phyloP scores from a whole-genome alignment of 2,888 invertebrate species.

The Heliothis peltigera region DNA sequence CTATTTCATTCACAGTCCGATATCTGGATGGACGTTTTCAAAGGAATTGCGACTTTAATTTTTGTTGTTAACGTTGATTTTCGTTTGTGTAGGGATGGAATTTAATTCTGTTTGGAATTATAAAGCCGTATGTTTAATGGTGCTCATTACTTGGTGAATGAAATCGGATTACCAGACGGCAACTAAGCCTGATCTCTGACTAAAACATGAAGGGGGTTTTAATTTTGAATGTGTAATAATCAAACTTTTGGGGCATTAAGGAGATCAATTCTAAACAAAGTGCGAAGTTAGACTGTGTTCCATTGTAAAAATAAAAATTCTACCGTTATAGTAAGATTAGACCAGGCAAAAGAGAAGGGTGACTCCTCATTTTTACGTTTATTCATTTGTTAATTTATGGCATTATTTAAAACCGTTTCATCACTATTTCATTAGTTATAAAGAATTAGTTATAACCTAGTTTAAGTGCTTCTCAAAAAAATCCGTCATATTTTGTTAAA shows the following conservation, averaged over 20 bases:
- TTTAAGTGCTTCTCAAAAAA: too few species aligned
- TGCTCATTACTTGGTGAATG: conserved; percentile 85
- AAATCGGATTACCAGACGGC: conserved; percentile 83
- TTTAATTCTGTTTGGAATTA: conserved; percentile 59
- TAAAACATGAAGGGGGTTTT: conserved; percentile 76
- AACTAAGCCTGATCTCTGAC: conserved; percentile 79
- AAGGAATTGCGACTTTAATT: conserved; percentile 17
- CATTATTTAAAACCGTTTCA: too few species aligned
- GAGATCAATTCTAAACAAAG: conserved; percentile 50
- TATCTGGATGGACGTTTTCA: conserved; percentile 26
- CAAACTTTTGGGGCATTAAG: conserved; percentile 53
- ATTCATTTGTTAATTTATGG: too few species aligned
- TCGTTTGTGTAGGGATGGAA: conserved; percentile 15
- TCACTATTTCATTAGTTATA: too few species aligned
- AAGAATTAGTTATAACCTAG: too few species aligned
- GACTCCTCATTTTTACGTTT: too few species aligned
- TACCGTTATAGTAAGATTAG: too few species aligned
- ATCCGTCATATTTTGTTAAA: too few species aligned
- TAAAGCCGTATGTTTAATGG: conserved; percentile 76
- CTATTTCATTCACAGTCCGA: conserved; percentile 39
- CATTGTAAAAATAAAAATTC: neutral
- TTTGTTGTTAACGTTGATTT: conserved; percentile 36
- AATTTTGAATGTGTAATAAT: conserved; percentile 73
- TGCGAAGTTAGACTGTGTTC: conserved; percentile 3
- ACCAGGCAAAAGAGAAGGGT: too few species aligned